These are phyloP conservation scores for Gasteruption jaculator DNA, from an alignment of 2,888 invertebrate species.

Conservation along the genomic window DNA sequence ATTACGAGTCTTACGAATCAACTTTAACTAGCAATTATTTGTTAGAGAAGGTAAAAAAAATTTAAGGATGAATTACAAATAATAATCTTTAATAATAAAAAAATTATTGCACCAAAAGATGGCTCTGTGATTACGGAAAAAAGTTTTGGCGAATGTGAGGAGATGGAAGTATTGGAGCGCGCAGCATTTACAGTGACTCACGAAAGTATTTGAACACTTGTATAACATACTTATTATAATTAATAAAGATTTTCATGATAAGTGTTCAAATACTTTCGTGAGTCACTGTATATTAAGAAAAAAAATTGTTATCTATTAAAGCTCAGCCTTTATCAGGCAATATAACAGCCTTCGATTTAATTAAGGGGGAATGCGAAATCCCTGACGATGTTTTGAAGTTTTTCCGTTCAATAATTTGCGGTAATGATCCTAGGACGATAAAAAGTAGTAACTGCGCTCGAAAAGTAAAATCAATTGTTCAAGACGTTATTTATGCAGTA, in stretches of 20 bases:
- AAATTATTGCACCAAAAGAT: too few relatives aligned
- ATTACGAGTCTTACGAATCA: constrained; percentile 1
- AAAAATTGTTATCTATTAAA: constrained; percentile 10
- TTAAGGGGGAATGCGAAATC: too few relatives aligned
- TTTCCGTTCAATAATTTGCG: constrained; percentile 5
- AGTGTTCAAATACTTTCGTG: too few relatives aligned
- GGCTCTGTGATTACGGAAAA: constrained; percentile 7
- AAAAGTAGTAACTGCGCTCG: constrained; percentile 4
- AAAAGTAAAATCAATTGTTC: constrained; percentile 11
- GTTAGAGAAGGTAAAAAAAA: too few relatives aligned
- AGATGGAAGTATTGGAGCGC: constrained; percentile 11
- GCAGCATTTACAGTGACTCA: constrained; percentile 10
- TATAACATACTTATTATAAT: too few relatives aligned
- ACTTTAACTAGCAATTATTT: neutral
- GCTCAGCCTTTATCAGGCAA: constrained; percentile 7
- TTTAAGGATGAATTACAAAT: too few relatives aligned
- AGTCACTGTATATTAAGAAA: too few relatives aligned
- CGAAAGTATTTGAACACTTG: too few relatives aligned
- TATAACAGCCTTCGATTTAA: too few relatives aligned
- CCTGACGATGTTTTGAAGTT: too few relatives aligned
- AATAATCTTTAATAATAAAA: too few relatives aligned
- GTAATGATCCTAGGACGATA: constrained; percentile 9
- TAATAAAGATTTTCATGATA: too few relatives aligned
- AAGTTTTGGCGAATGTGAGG: constrained; percentile 10
- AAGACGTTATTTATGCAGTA: constrained; percentile 16